These are phyloP conservation scores for Turritopsis dohrnii DNA, from an alignment of 30 jellyfish, hydroid and myxozoan species.

Conservation along the genomic window DNA sequence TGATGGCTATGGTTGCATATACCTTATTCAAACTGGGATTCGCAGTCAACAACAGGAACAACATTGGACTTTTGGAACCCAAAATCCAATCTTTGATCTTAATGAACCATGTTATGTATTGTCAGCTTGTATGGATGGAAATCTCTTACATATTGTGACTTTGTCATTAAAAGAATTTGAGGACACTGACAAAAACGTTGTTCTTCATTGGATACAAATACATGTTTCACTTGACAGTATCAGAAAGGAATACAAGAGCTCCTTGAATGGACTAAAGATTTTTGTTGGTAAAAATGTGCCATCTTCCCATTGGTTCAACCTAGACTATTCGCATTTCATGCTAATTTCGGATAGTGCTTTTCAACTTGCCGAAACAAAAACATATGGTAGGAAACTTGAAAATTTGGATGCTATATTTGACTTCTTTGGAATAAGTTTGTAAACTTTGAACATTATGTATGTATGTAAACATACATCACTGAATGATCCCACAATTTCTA, in stretches of 20 bases:
- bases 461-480: too few species aligned
- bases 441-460: too few species aligned
- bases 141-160: constrained; percentile 24
- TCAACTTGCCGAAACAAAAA: constrained; percentile 21
- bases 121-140: constrained; percentile 33
- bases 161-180: constrained; percentile 18
- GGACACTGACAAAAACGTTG: constrained; percentile 26
- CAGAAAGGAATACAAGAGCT: background rate
- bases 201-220: constrained; percentile 35
- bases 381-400: constrained; percentile 15
- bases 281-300: constrained; percentile 54
- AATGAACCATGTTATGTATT: constrained; percentile 39
- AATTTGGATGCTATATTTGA: background rate
- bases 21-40: constrained; percentile 38
- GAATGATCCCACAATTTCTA: too few species aligned
- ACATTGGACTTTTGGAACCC: constrained; percentile 48
- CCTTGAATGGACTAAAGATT: constrained; percentile 24
- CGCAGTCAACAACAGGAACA: constrained; percentile 32
- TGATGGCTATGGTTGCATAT: constrained; percentile 69
- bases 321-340: constrained; percentile 39
- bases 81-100: constrained; percentile 34
- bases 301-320: constrained; percentile 37
- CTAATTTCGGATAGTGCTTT: constrained; percentile 48
- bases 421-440: too few species aligned
- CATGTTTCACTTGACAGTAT: background rate